Conservation (phyloP, 2,797 vertebrate species). For the Coracias cyanogaster region DNA sequence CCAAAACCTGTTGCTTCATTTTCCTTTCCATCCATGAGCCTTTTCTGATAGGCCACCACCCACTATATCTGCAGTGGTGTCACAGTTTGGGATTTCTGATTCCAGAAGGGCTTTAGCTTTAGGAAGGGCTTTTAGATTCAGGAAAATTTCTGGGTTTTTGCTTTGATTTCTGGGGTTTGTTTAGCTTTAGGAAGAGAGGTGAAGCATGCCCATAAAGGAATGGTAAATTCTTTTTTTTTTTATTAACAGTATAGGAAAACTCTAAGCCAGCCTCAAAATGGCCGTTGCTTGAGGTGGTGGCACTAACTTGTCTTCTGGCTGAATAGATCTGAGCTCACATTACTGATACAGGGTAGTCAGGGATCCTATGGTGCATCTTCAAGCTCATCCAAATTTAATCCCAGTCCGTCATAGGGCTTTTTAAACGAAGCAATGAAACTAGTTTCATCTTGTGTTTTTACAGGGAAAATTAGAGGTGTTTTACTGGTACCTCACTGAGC, state of each 20-base stretch:
- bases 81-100: not conserved
- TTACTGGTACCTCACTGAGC: not conserved
- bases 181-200: not conserved
- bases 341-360: too few species aligned
- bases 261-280: not conserved
- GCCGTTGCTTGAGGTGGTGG: not conserved
- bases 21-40: not conserved
- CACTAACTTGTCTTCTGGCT: not conserved
- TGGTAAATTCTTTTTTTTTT: not conserved
- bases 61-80: not conserved
- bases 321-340: too few species aligned
- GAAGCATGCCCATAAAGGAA: not conserved
- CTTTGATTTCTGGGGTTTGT: too few species aligned
- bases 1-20: accelerated
- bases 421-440: too few species aligned
- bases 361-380: too few species aligned
- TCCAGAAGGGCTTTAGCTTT: not conserved
- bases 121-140: not conserved
- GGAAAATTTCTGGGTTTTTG: not conserved
- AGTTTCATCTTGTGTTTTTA: too few species aligned
- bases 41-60: not conserved
- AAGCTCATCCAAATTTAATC: too few species aligned
- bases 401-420: too few species aligned
- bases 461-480: not conserved
- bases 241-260: not conserved